Percentiles rank a stretch among this genome's conserved stretches.
These are phyloP conservation scores for Acrocephalus scirpaceus DNA, from an alignment of 2,797 vertebrate genomes.

Conservation along the genomic window DNA sequence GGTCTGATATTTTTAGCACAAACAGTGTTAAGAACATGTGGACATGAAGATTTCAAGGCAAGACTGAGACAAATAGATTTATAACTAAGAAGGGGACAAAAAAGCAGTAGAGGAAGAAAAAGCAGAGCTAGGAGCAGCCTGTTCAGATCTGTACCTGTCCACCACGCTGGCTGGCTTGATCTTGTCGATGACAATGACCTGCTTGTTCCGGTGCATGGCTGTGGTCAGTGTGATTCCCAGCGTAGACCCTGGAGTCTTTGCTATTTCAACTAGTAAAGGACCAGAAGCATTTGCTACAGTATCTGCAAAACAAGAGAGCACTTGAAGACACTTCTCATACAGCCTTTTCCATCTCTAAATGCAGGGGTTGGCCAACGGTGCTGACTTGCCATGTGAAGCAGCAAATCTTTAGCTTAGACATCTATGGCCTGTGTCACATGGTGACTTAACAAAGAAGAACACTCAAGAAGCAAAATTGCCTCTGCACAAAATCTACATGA, in stretches of 20 bases:
- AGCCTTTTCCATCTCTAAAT: background rate
- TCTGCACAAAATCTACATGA: background rate
- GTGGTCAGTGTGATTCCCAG: constrained; percentile 90
- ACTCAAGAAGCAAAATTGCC: background rate
- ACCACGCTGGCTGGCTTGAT: constrained; percentile 94
- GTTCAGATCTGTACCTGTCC: constrained; percentile 85
- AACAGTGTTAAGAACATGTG: background rate
- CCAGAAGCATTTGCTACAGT: constrained; percentile 88
- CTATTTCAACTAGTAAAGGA: constrained; percentile 92
- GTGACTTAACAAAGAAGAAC: background rate
- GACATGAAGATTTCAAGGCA: background rate
- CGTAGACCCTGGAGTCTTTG: constrained; percentile 86
- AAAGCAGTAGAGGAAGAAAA: background rate
- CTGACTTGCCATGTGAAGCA: background rate
- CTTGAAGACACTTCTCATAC: background rate
- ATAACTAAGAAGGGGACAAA: background rate
- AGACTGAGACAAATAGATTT: background rate
- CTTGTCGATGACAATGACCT: constrained; percentile 92
- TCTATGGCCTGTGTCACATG: fast-evolving
- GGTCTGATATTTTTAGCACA: background rate
- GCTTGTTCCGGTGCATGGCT: constrained; percentile 87
- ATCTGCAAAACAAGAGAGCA: constrained; percentile 79
- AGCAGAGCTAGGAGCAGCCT: background rate
- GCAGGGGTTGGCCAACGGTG: background rate
- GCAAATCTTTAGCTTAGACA: background rate